Evolutionary conservation across 2,888 invertebrate genomes (phyloP), one percentile per base, ranked within the genome.

Genomic region (Hetaerina titia): DNA sequence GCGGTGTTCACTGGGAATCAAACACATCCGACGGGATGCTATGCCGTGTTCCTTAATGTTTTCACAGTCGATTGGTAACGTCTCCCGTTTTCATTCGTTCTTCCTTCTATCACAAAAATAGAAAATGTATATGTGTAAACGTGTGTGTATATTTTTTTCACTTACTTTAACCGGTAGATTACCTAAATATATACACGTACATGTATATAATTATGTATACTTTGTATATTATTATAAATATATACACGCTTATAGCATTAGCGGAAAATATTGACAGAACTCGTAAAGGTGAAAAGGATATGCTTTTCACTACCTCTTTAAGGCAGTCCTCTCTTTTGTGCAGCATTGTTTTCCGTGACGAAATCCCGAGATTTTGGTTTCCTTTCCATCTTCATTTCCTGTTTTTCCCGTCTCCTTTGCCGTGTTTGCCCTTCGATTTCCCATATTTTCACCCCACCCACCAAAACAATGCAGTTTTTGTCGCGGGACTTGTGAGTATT

Each of bases 221-320:
- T n/a, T n/a, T n/a, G n/a, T n/a, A n/a, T n/a, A n/a, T n/a, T n/a
- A n/a, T n/a, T n/a, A n/a, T n/a, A n/a, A n/a, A n/a, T 45, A 45
- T 45, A 45, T 45, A 2, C 2, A 45, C 45, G 4, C 45, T 81
- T 81, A 81, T 81, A 13, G 25, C 9, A 25, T 31, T 81, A 31
- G 81, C 81, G 81, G 81, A 81, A 81, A 31, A 81, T 25, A 81
- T 81, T 81, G 81, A 81, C 25, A 81, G n/a, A 31, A n/a, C 8
- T 31, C 13, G 31, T 31, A 31, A 2, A 81, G 22, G n/a, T n/a
- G 69, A 15, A 81, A 31, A 13, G 25, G 13, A 6, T 25, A 25
- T 22, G 81, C 31, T 31, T 81, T 31, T 25, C 81, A 13, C 9
- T 31, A 31, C n/a, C 19, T 7, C 69, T n/a, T 6, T n/a, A 7